Conservation (phyloP, 1,140 invertebrate genomes). For the Globodera rostochiensis region DNA sequence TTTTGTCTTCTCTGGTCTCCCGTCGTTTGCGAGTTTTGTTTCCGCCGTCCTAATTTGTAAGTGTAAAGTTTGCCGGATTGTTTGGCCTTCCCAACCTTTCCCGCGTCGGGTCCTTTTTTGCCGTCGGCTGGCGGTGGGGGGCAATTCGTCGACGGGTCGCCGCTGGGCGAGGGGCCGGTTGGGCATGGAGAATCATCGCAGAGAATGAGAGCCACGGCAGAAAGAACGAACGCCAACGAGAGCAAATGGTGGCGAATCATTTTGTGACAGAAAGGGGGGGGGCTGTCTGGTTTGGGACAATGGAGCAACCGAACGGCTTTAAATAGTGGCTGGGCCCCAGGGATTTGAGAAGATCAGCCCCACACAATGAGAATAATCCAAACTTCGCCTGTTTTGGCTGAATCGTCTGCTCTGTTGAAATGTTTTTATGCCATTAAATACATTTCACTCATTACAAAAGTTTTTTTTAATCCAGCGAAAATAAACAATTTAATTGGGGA, state of each 20-base stretch:
- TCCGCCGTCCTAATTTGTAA: not conserved
- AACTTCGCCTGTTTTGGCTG: no score
- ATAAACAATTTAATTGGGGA: no score
- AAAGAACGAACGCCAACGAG: not conserved
- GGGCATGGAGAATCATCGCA: not conserved
- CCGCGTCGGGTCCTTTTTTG: not conserved
- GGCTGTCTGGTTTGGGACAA: not conserved
- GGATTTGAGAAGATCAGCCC: no score
- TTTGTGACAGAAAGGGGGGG: not conserved
- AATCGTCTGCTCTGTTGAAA: no score
- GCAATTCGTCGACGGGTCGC: not conserved
- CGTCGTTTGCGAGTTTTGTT: not conserved
- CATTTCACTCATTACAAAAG: no score
- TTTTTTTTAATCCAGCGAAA: no score
- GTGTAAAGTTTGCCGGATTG: not conserved
- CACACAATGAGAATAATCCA: not conserved
- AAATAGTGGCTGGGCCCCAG: not conserved
- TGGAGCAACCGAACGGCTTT: not conserved
- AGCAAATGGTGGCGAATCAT: not conserved
- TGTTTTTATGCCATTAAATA: no score
- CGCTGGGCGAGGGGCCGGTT: not conserved
- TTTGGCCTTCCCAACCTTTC: not conserved
- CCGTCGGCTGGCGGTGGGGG: not conserved
- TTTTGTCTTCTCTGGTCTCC: not conserved
- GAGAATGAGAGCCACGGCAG: not conserved